Conservation (phyloP, 1,140 invertebrate genomes). For the Lepidostoma basale region DNA sequence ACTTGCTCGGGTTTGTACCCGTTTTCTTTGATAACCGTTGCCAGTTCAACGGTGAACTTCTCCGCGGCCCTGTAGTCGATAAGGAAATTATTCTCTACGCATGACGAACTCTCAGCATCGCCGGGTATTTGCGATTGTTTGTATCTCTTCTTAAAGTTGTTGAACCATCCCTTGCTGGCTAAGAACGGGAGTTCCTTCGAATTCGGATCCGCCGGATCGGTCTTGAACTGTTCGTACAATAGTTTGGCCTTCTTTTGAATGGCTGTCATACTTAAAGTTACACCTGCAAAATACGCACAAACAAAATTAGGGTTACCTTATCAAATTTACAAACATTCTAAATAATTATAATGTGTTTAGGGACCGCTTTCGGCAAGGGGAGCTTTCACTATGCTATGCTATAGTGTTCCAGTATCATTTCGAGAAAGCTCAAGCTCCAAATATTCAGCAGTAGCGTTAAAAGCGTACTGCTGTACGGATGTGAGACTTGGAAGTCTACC, state of each 20-base stretch:
- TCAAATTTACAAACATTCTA: no score
- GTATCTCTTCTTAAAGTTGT: slow-evolving; percentile 14
- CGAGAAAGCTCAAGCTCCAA: no score
- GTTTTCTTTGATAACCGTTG: not conserved
- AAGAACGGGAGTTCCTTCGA: slow-evolving; percentile 6
- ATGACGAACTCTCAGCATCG: not conserved
- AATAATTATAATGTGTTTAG: no score
- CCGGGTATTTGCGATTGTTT: not conserved
- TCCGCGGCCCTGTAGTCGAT: slow-evolving; percentile 5
- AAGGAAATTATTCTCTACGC: not conserved
- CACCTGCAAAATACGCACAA: no score
- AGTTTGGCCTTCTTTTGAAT: slow-evolving; percentile 7
- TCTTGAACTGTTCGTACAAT: not conserved
- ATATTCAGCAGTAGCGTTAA: no score
- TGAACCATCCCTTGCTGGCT: slow-evolving; percentile 18
- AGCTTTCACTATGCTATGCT: no score
- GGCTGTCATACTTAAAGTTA: not conserved
- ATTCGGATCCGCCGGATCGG: not conserved
- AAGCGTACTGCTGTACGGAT: no score
- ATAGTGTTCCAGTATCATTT: no score
- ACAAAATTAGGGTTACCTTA: no score
- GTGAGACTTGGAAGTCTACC: no score
- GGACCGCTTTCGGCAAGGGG: no score
- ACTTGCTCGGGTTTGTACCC: slow-evolving; percentile 14
- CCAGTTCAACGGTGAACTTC: slow-evolving; percentile 1